Conservation (phyloP, 64 coral and sea anemone species). For the Orbicella faveolata region DNA sequence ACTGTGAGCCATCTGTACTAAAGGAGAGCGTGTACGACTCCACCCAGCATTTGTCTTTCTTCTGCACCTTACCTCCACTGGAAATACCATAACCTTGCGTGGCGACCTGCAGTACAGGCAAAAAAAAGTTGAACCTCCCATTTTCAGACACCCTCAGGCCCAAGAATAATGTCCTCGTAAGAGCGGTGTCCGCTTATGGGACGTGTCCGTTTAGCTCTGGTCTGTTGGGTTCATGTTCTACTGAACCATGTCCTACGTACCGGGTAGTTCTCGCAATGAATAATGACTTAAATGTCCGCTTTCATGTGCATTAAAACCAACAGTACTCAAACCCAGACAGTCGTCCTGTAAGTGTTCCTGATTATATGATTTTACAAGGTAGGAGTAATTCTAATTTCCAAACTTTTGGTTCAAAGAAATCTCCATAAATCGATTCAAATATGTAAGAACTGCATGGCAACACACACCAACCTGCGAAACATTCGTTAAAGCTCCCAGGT, state of each 20-base stretch:
- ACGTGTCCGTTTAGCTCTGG: too few relatives aligned
- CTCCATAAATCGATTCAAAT: neutral
- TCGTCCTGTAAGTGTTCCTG: too few relatives aligned
- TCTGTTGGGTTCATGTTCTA: too few relatives aligned
- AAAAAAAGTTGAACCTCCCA: neutral
- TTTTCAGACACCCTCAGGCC: too few relatives aligned
- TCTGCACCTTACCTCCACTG: neutral
- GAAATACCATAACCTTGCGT: conserved; percentile 7
- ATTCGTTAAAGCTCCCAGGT: conserved; percentile 50
- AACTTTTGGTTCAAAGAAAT: neutral
- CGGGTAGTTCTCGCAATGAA: too few relatives aligned
- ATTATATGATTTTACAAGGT: too few relatives aligned
- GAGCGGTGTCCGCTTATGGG: too few relatives aligned
- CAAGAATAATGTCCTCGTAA: too few relatives aligned
- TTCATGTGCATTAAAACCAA: too few relatives aligned
- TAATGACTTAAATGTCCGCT: too few relatives aligned
- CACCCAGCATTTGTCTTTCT: conserved; percentile 63
- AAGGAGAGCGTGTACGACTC: conserved; percentile 41
- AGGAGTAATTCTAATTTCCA: too few relatives aligned
- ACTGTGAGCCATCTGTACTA: conserved; percentile 56
- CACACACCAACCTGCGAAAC: conserved; percentile 62
- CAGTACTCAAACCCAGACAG: too few relatives aligned
- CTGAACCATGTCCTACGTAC: neutral
- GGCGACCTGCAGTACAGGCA: neutral
- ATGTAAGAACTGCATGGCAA: neutral